Conservation (phyloP, 2,888 invertebrate genomes). For the Tipula confusa region DNA sequence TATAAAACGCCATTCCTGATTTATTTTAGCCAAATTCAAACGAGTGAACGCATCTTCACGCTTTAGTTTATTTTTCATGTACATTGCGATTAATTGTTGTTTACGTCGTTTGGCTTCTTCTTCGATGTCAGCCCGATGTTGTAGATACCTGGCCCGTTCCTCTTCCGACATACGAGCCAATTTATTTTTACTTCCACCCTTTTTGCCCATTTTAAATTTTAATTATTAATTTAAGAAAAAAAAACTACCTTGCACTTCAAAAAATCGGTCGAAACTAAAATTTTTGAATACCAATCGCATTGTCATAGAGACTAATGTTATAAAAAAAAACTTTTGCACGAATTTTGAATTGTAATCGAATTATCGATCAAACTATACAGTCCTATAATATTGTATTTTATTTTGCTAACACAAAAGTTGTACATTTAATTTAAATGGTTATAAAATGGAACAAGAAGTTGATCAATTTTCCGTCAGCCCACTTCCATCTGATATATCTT, state of each 20-base stretch:
- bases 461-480: background rate
- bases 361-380: background rate
- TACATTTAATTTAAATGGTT: background rate
- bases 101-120: conserved; percentile 76
- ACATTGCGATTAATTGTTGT: conserved; percentile 72
- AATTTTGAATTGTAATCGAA: background rate
- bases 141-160: conserved; percentile 73
- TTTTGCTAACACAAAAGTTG: background rate
- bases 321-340: background rate
- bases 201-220: conserved; percentile 53
- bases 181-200: conserved; percentile 66
- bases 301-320: background rate
- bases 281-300: background rate
- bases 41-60: conserved; percentile 75
- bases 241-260: background rate
- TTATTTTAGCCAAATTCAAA: conserved; percentile 76
- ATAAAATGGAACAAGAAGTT: background rate
- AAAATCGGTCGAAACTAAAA: background rate
- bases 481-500: background rate
- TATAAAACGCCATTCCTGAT: conserved; percentile 78
- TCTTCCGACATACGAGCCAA: conserved; percentile 81
- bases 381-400: background rate
- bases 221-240: background rate
- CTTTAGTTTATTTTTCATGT: conserved; percentile 81
- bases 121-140: conserved; percentile 76